Conservation (phyloP, 2,797 vertebrate species). For the Labroides dimidiatus region DNA sequence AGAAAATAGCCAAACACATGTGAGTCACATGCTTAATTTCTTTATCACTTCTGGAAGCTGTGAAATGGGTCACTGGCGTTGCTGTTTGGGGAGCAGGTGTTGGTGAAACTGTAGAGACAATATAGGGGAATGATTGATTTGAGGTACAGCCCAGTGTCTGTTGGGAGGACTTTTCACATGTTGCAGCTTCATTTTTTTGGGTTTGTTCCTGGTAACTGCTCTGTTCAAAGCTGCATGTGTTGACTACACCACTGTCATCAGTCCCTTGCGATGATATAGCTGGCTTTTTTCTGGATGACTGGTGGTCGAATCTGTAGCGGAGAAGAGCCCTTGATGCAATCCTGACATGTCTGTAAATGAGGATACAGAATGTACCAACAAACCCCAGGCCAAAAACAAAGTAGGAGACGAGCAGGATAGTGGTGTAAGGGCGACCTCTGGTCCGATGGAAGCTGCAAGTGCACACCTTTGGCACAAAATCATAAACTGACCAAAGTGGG, state of each 20-base stretch:
- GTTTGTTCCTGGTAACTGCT: constrained; percentile 60
- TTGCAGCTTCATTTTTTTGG: constrained; percentile 2
- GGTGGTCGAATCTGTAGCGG: constrained; percentile 82
- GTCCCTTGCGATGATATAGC: constrained; percentile 66
- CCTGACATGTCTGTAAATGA: constrained; percentile 87
- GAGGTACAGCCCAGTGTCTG: background rate
- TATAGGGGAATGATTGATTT: constrained; percentile 27
- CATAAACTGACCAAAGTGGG: constrained; percentile 87
- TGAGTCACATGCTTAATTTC: constrained; percentile 89
- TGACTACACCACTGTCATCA: constrained; percentile 72
- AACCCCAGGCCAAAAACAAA: constrained; percentile 88
- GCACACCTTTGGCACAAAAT: constrained; percentile 89
- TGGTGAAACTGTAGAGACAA: background rate
- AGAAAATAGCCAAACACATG: constrained; percentile 91
- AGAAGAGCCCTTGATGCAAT: constrained; percentile 81
- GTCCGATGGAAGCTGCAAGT: constrained; percentile 92
- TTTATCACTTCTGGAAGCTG: constrained; percentile 68
- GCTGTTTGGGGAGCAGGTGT: constrained; percentile 7
- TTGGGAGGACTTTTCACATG: background rate
- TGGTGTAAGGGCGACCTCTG: constrained; percentile 86
- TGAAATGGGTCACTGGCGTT: constrained; percentile 11
- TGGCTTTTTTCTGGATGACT: constrained; percentile 74
- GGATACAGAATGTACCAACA: constrained; percentile 88
- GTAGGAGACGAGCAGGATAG: constrained; percentile 87
- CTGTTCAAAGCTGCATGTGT: constrained; percentile 70